Base-by-base conservation (phyloP, 1,140 invertebrate species). In the Pachyrhynchus sulphureomaculatus region DNA sequence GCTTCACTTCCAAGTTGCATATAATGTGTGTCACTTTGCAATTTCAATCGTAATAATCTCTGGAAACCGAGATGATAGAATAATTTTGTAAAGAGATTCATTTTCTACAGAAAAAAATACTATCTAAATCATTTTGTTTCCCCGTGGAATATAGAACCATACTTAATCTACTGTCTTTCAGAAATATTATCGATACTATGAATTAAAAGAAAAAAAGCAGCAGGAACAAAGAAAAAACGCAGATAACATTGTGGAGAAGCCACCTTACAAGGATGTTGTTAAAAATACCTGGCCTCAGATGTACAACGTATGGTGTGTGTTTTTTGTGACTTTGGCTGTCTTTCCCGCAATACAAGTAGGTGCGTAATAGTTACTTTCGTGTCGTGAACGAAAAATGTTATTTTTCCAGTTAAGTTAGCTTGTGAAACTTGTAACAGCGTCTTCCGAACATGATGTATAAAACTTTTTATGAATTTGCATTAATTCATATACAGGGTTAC, bases 281-380 rank as follows among this genome's bases (percentile, higher is more conserved):
- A 86, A 84, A 72, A 84, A 93, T 70, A 86, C 88, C 34, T 88
- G 83, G 57, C 83, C 88, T 0, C 94, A 98, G 73, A 84, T 93
- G 1, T 88, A 96, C 66, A 96, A 97, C 76, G 88, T 98, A 12
- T 99, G 95, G 78, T 84, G 96, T 29, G 81, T 91, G 0, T 99
- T 99, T 78, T 98, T 98, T 69, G 90, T 98, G 0, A 93, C 95
- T 0, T 80, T 99, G 0, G 72, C 91, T 0, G 77, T 96, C 17
- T 99, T 98, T 76, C 97, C 97, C 0, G 82, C 88, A 0, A 82
- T 99, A 15, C 88, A 93, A 67, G 86, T 89, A 48, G 83, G 90
- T 86, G 78, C 82, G 63, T 77, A 17, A 13, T 34, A 2, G 26
- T 29, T 2, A 29, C 12, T 29, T 29, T 29, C 12, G 12, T 9